Conservation (phyloP, 2,888 invertebrate genomes). For the Mycogona germanica region DNA sequence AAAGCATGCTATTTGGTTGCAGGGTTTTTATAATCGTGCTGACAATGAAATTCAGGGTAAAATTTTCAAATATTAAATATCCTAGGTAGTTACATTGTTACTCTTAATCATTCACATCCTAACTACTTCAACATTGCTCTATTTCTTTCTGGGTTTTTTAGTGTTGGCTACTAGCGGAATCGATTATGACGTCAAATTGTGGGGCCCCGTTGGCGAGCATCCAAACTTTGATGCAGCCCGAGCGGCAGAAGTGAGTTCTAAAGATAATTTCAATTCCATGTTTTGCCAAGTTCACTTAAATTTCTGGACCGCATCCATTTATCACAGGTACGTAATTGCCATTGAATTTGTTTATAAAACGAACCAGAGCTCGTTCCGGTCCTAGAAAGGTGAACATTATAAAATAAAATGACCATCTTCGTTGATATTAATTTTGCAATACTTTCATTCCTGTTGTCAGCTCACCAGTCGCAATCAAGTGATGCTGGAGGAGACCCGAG, state of each 20-base stretch:
- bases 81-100: neutral
- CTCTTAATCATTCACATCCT: neutral
- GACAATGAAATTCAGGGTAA: neutral
- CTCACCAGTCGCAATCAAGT: slow-evolving; percentile 61
- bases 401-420: neutral
- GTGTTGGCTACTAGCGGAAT: slow-evolving; percentile 71
- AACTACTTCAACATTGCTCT: neutral
- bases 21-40: neutral
- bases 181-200: slow-evolving; percentile 73
- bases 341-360: neutral
- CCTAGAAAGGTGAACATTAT: neutral
- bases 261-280: too few species aligned
- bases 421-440: neutral
- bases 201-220: slow-evolving; percentile 55
- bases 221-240: slow-evolving; percentile 46
- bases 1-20: slow-evolving; percentile 6
- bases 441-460: slow-evolving; percentile 37
- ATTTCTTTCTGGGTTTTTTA: slow-evolving; percentile 19
- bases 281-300: too few species aligned
- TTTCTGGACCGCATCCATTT: too few species aligned
- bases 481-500: slow-evolving; percentile 73
- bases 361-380: too few species aligned
- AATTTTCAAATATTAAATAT: too few species aligned
- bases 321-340: neutral
- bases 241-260: slow-evolving; percentile 48